Evolutionary conservation across 2,113 vertebrate species (phyloP).

Genomic region (Notechis scutatus): DNA sequence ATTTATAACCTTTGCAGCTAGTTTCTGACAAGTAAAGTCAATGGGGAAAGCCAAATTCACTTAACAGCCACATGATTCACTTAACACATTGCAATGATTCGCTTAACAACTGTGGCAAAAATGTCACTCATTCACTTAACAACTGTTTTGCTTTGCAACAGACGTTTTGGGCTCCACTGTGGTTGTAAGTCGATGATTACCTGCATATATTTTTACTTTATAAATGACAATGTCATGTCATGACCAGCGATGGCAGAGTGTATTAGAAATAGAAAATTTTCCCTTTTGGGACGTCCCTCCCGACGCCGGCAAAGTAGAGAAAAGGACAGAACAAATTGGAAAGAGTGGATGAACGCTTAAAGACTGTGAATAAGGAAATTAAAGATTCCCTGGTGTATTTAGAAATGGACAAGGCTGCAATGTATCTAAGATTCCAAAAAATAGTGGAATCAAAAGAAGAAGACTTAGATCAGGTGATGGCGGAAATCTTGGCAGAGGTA

Average conservation of each 20-base stretch:
- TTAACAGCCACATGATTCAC: neutral
- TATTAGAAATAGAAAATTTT: neutral
- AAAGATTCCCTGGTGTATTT: no score
- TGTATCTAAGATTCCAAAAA: no score
- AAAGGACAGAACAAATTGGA: no score
- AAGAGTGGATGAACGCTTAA: no score
- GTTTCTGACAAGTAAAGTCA: neutral
- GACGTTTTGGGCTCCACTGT: neutral
- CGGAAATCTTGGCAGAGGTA: no score
- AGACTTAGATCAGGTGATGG: no score
- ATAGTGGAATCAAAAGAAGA: no score
- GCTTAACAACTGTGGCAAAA: neutral
- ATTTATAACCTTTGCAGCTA: neutral
- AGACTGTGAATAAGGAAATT: no score
- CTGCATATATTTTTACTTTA: neutral
- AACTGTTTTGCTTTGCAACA: neutral
- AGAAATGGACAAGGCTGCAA: no score
- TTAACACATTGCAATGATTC: neutral
- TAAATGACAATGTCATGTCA: neutral
- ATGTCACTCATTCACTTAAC: neutral
- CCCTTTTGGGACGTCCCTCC: no score
- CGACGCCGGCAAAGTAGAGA: no score
- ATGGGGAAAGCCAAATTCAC: neutral
- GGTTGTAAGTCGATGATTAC: neutral
- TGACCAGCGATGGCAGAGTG: neutral